Percentiles rank a stretch among this genome's conserved stretches.
These are phyloP conservation scores for Chelonus insularis DNA, from an alignment of 1,140 invertebrate genomes.

Conservation along the genomic window DNA sequence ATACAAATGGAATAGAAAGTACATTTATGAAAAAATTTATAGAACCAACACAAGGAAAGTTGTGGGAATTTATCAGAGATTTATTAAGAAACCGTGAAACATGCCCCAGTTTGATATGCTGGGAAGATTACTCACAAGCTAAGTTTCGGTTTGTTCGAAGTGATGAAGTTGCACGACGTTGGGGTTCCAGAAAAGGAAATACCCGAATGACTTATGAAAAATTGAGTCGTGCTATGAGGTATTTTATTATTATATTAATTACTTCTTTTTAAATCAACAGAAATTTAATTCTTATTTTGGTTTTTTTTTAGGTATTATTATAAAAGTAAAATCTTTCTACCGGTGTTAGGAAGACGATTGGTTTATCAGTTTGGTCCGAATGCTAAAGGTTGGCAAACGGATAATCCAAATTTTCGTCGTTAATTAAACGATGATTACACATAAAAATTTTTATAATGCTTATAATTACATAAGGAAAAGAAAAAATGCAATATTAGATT, in stretches of 20 bases:
- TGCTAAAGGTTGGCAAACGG: slow-evolving; percentile 73
- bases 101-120: slow-evolving; percentile 80
- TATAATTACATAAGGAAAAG: too few relatives aligned
- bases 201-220: slow-evolving; percentile 93
- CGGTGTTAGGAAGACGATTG: slow-evolving; percentile 78
- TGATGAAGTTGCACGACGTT: slow-evolving; percentile 86
- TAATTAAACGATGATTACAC: too few relatives aligned
- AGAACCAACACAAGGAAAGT: slow-evolving; percentile 68
- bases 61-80: slow-evolving; percentile 83
- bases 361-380: slow-evolving; percentile 87
- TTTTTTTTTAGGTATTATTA: slow-evolving; percentile 76
- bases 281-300: background rate
- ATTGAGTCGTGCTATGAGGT: slow-evolving; percentile 90
- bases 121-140: slow-evolving; percentile 84
- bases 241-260: slow-evolving; percentile 32
- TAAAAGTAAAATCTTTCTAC: slow-evolving; percentile 77
- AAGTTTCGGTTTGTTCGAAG: slow-evolving; percentile 89
- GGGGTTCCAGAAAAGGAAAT: slow-evolving; percentile 87
- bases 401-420: slow-evolving; percentile 67
- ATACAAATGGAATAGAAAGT: too few relatives aligned
- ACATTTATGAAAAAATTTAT: slow-evolving; percentile 50
- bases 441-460: too few relatives aligned
- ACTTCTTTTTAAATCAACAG: too few relatives aligned
- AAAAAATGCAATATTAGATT: too few relatives aligned
- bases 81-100: slow-evolving; percentile 74